Evolutionary conservation across 2,113 vertebrate genomes (phyloP).

Genomic region (Proteles cristata): DNA sequence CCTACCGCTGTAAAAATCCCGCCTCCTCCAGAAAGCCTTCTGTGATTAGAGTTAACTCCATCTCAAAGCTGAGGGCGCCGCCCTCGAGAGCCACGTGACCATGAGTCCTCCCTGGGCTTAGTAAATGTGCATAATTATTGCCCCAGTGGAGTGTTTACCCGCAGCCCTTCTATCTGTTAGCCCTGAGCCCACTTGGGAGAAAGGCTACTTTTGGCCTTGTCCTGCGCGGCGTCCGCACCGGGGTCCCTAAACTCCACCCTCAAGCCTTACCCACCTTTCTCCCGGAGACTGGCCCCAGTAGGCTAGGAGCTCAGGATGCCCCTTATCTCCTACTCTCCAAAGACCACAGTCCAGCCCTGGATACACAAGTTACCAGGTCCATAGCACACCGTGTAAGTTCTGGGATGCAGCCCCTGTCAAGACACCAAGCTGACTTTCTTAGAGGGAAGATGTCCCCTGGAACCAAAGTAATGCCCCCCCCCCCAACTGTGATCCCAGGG

Average conservation of each 20-base stretch:
- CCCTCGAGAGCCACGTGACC: conserved; percentile 77
- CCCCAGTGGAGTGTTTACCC: conserved; percentile 47
- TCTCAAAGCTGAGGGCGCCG: conserved; percentile 66
- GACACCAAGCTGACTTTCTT: not conserved
- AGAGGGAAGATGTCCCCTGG: not conserved
- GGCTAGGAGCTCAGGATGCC: not conserved
- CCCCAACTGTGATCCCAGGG: not conserved
- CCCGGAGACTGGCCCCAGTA: not conserved
- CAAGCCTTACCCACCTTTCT: not conserved
- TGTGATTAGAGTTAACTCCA: conserved; percentile 71
- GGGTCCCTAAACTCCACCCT: not conserved
- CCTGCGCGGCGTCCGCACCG: not conserved
- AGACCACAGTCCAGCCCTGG: not conserved
- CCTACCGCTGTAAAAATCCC: conserved; percentile 46
- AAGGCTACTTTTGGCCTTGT: conserved; percentile 15
- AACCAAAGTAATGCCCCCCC: not conserved
- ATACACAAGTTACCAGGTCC: not conserved
- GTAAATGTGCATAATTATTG: conserved; percentile 68
- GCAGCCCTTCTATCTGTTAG: not conserved
- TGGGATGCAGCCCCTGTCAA: not conserved
- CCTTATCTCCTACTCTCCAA: not conserved
- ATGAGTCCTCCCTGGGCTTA: conserved; percentile 59
- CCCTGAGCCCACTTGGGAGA: conserved; percentile 48
- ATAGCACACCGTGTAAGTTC: not conserved
- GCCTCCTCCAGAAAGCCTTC: conserved; percentile 82